A percentile compares a stretch with the other conserved stretches of the same genome.
These are phyloP conservation scores for Nibea coibor DNA, from an alignment of 2,113 vertebrate species.

Conservation along the genomic window DNA sequence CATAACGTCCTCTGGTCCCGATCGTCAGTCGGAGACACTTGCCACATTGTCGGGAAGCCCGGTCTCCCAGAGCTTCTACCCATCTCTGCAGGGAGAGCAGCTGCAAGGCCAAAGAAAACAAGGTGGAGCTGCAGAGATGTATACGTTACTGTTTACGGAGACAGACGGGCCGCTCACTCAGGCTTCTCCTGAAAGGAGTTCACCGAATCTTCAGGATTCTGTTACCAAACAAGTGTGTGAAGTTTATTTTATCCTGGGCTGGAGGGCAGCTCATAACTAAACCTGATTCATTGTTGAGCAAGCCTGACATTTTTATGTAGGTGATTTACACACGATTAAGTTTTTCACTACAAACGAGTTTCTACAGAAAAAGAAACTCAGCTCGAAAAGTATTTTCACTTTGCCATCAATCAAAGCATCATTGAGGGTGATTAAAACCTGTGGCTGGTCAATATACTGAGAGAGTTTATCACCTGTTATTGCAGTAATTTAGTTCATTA, in stretches of 20 bases:
- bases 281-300: background rate
- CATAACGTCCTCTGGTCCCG: conserved; percentile 21
- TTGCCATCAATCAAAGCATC: too few relatives aligned
- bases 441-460: too few relatives aligned
- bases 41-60: conserved; percentile 36
- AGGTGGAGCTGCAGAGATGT: background rate
- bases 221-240: background rate
- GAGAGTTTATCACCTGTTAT: too few relatives aligned
- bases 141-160: background rate
- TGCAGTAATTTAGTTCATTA: too few relatives aligned
- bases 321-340: background rate
- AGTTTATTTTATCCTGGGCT: background rate
- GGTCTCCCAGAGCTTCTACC: background rate
- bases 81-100: conserved; percentile 29
- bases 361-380: background rate
- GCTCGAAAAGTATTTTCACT: too few relatives aligned
- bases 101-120: conserved; percentile 30
- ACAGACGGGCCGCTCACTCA: background rate
- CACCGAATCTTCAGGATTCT: background rate
- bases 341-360: too few relatives aligned
- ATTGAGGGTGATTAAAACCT: too few relatives aligned
- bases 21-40: conserved; percentile 20
- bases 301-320: background rate
- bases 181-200: too few relatives aligned
- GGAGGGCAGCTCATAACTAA: background rate